A percentile compares a stretch with the other conserved stretches of the same genome.
phyloP scores from a whole-genome alignment of 2,113 vertebrate species.

The Rhabdomys dilectus region DNA sequence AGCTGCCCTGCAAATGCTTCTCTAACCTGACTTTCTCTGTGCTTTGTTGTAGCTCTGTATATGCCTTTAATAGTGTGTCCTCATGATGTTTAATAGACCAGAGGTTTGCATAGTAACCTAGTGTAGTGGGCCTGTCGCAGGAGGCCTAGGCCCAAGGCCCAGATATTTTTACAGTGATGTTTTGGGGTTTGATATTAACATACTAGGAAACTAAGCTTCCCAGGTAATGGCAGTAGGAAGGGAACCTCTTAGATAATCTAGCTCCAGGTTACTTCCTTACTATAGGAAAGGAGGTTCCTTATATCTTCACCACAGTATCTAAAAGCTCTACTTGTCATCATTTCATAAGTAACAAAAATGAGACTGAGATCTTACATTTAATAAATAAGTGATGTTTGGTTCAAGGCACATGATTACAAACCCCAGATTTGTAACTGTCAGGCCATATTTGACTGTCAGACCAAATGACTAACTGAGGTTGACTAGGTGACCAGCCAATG shows the following conservation, averaged over 20 bases:
- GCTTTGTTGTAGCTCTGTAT: background rate
- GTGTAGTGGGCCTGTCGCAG: background rate
- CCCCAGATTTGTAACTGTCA: background rate
- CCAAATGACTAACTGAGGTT: constrained; percentile 34
- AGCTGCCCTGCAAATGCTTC: background rate
- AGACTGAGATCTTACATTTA: background rate
- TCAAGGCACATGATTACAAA: constrained; percentile 35
- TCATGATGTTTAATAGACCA: background rate
- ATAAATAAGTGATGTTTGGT: constrained; percentile 14
- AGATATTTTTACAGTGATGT: constrained; percentile 13
- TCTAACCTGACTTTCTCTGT: background rate
- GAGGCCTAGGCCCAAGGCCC: background rate
- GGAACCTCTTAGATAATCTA: background rate
- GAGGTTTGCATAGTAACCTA: background rate
- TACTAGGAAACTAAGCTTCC: constrained; percentile 26
- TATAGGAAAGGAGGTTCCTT: background rate
- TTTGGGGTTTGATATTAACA: constrained; percentile 43
- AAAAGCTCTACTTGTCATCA: constrained; percentile 30
- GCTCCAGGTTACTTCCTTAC: background rate
- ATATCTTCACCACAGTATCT: background rate
- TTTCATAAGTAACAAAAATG: constrained; percentile 47
- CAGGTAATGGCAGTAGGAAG: background rate
- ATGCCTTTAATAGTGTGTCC: background rate
- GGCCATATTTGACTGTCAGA: background rate
- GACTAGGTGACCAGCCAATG: background rate